A percentile compares a stretch with the other conserved stretches of the same genome.
These are phyloP conservation scores for Falco concolor DNA, from an alignment of 2,797 vertebrate genomes.

Conservation along the genomic window DNA sequence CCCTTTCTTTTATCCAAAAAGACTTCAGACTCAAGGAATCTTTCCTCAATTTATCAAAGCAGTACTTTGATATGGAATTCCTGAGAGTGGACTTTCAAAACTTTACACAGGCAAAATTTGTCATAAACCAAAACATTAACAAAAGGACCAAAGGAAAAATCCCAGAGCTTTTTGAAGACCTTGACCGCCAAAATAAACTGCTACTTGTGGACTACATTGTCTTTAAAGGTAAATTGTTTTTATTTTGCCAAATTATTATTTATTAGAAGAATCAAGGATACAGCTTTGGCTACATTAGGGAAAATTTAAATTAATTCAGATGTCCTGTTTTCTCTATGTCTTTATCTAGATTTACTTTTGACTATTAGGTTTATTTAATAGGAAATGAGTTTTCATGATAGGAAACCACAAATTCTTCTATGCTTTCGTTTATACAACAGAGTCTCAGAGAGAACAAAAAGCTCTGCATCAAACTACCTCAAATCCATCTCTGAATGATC, in stretches of 20 bases:
- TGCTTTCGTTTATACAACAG: neutral
- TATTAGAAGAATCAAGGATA: neutral
- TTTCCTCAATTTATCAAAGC: conserved; percentile 79
- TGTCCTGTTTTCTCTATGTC: neutral
- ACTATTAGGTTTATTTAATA: neutral
- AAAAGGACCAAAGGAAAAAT: conserved; percentile 79
- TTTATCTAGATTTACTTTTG: neutral
- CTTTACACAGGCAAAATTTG: conserved; percentile 43
- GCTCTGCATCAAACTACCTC: neutral
- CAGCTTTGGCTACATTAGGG: neutral
- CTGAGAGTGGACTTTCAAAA: conserved; percentile 78
- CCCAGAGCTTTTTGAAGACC: conserved; percentile 72
- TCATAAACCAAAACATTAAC: conserved; percentile 82
- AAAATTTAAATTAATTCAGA: neutral
- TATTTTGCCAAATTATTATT: neutral
- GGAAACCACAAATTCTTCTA: neutral
- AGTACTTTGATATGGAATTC: conserved; percentile 82
- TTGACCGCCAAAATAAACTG: conserved; percentile 76
- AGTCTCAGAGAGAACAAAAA: neutral
- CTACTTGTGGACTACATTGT: conserved; percentile 85
- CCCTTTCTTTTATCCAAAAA: conserved; percentile 78
- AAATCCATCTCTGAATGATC: neutral
- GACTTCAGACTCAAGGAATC: conserved; percentile 71
- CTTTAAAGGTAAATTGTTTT: conserved; percentile 80
- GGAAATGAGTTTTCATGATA: neutral